These are phyloP conservation scores for Heliangelus exortis DNA, from an alignment of 2,797 vertebrate genomes.

Conservation along the genomic window DNA sequence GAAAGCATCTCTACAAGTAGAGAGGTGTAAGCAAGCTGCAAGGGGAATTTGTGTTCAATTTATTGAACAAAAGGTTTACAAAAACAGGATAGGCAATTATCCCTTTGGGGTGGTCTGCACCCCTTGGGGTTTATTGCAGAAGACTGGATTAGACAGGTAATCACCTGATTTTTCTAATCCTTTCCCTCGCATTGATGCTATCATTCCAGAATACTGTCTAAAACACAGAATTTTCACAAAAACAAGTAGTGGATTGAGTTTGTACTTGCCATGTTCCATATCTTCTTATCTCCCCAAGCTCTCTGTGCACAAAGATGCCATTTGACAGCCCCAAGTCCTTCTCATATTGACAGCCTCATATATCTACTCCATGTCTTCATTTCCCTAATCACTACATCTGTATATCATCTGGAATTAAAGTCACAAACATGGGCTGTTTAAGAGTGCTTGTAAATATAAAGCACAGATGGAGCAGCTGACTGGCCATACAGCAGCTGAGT, in stretches of 20 bases:
- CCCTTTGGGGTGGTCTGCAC: background rate
- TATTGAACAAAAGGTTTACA: background rate
- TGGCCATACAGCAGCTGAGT: background rate
- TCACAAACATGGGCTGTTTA: background rate
- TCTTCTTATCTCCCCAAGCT: background rate
- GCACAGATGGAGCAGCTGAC: background rate
- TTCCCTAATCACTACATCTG: background rate
- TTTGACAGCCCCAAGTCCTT: background rate
- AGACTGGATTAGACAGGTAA: background rate
- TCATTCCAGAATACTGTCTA: background rate
- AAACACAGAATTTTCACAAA: background rate
- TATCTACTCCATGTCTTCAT: background rate
- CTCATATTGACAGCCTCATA: background rate
- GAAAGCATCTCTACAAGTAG: background rate
- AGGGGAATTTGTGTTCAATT: background rate
- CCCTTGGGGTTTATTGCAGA: background rate
- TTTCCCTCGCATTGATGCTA: background rate
- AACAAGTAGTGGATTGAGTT: background rate
- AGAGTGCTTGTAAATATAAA: background rate
- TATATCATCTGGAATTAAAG: background rate
- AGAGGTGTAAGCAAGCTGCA: background rate
- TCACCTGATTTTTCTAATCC: background rate
- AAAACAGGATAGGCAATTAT: background rate
- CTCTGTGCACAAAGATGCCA: background rate
- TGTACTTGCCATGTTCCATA: background rate